Base-by-base conservation (phyloP, 2,888 invertebrate species). In the Alentia gelatinosa region DNA sequence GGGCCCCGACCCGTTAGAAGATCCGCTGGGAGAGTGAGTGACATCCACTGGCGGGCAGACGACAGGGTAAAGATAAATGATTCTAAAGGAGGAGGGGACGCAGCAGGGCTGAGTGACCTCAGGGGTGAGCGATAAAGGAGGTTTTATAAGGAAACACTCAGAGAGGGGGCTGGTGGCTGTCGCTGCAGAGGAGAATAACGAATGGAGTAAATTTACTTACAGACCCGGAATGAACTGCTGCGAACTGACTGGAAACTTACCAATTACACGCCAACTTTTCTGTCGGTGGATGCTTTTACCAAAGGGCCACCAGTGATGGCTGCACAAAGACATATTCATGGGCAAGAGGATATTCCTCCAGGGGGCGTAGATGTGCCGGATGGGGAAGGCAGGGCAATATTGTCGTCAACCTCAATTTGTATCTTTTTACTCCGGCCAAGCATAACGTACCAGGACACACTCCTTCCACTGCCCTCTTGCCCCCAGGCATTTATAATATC, bases 101-200 rank as follows among this genome's bases (percentile, higher is more conserved):
- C 15, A 15, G 74, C 30, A 3, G 26, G 26, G 37, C 23, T 35
- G 9, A 26, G 15, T 35, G 39, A 35, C 39, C 39, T 26, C 23
- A 39, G 9, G 39, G 79, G 35, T 26, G 79, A 39, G 37, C 79
- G 37, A 79, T 35, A 79, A 79, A 79, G 39, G 79, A 39, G 79
- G 39, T 39, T 19, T 79, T 37, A 79, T 79, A 79, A 35, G 39
- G 79, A 39, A 79, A 79, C 79, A 79, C 79, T 79, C 79, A 35
- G 15, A 39, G 39, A n/a, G 23, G 37, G 79, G 9, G 39, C 79
- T 79, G 39, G 19, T 9, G 37, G 39, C 79, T 79, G 39, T 79
- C 79, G 15, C 19, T 23, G 79, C 19, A 15, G 68, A 19, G 30
- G 26, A 68, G 26, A 68, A 15, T 68, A 68, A 30, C 68, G 30